These are phyloP conservation scores for Drosophila suzukii DNA, from an alignment of 1,140 invertebrate genomes.

Conservation along the genomic window DNA sequence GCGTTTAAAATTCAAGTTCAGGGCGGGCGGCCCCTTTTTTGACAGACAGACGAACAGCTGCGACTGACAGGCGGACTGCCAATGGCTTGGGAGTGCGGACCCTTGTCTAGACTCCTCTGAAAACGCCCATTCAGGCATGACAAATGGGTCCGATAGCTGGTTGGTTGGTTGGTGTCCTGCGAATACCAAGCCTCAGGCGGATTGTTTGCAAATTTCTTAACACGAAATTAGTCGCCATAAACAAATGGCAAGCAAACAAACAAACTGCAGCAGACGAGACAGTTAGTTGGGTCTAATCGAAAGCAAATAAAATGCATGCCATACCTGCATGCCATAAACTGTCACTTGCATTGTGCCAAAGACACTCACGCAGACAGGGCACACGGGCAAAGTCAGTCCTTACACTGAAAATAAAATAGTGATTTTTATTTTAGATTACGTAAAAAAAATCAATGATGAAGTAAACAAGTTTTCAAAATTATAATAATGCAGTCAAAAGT, in stretches of 20 bases:
- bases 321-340: constrained; percentile 80
- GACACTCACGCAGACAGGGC: constrained; percentile 30
- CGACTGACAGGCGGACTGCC: constrained; percentile 54
- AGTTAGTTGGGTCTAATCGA: constrained; percentile 68
- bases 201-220: constrained; percentile 79
- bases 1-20: constrained; percentile 80
- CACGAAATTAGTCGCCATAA: constrained; percentile 80
- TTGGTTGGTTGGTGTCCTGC: constrained; percentile 1
- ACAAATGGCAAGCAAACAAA: constrained; percentile 76
- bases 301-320: constrained; percentile 82
- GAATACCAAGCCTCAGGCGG: constrained; percentile 23
- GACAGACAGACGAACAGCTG: constrained; percentile 64
- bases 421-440: neutral
- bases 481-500: too few relatives aligned
- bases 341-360: constrained; percentile 68
- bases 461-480: too few relatives aligned
- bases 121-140: constrained; percentile 35
- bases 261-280: constrained; percentile 51
- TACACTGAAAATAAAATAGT: constrained; percentile 6
- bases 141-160: constrained; percentile 16
- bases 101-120: constrained; percentile 36
- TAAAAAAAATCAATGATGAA: too few relatives aligned
- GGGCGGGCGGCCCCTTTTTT: constrained; percentile 7
- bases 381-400: neutral
- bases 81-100: constrained; percentile 11